These are phyloP conservation scores for Nephrotoma guestfalica DNA, from an alignment of 2,888 invertebrate genomes.

Conservation along the genomic window DNA sequence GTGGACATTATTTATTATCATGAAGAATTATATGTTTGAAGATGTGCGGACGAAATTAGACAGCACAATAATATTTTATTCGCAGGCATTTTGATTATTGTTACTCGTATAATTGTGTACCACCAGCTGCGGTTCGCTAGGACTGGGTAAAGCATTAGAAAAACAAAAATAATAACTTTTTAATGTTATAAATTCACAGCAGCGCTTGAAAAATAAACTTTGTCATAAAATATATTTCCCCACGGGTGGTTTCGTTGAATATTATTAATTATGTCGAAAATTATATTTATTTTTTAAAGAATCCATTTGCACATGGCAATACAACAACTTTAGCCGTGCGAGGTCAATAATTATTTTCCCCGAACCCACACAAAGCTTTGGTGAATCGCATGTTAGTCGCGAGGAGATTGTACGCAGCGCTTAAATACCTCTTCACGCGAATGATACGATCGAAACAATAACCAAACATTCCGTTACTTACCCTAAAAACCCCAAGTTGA, in stretches of 20 bases:
- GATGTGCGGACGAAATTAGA: background rate
- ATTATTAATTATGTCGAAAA: background rate
- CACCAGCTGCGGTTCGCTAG: background rate
- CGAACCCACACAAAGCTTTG: too few species aligned
- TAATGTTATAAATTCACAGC: background rate
- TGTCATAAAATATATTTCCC: background rate
- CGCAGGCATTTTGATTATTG: background rate
- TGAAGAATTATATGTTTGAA: too few species aligned
- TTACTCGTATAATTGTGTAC: background rate
- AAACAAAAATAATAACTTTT: background rate
- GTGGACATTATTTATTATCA: background rate
- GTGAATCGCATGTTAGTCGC: too few species aligned
- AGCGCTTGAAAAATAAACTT: background rate
- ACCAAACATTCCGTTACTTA: too few species aligned
- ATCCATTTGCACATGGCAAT: too few species aligned
- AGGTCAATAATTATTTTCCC: too few species aligned
- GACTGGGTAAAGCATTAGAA: background rate
- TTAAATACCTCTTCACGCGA: too few species aligned
- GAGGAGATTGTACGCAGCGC: too few species aligned
- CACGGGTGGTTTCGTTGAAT: background rate
- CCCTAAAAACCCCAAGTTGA: too few species aligned
- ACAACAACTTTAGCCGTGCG: too few species aligned
- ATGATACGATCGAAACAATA: too few species aligned
- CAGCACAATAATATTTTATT: background rate
- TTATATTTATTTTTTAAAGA: background rate